These are phyloP conservation scores for Etheostoma perlongum DNA, from an alignment of 2,797 vertebrate species.

Conservation along the genomic window DNA sequence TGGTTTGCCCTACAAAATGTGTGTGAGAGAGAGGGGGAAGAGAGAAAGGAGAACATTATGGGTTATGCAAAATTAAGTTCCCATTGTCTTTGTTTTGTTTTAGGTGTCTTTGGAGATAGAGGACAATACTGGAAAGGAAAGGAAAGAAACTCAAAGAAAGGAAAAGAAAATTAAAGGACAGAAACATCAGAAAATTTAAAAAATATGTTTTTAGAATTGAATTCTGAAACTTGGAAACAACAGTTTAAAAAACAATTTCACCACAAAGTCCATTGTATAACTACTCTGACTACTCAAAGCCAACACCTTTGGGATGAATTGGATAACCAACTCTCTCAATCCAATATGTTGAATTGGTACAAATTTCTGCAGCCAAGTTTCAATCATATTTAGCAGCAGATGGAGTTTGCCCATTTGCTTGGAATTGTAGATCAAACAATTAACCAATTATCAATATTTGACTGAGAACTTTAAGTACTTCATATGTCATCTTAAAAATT, in stretches of 20 bases:
- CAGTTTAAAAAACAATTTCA: too few species aligned
- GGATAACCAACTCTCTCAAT: too few species aligned
- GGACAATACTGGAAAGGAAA: not conserved
- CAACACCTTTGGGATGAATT: too few species aligned
- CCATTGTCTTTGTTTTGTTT: constrained; percentile 28
- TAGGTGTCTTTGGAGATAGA: constrained; percentile 15
- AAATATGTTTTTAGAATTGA: not conserved
- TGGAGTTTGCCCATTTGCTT: not conserved
- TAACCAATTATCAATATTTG: not conserved
- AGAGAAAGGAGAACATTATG: constrained; percentile 2
- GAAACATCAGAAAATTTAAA: not conserved
- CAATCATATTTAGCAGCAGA: not conserved
- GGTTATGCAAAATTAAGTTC: constrained; percentile 47
- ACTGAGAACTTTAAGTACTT: not conserved
- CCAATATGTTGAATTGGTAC: too few species aligned
- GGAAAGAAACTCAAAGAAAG: not conserved
- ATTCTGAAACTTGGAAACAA: not conserved
- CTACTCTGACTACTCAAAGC: too few species aligned
- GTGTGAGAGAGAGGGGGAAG: not conserved
- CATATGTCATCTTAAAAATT: not conserved
- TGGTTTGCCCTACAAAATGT: constrained; percentile 58
- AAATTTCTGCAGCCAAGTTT: not conserved
- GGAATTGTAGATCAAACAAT: not conserved
- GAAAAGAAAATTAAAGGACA: not conserved
- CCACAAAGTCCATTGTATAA: too few species aligned